phyloP scores from a whole-genome alignment of 2,113 vertebrate species.

The Oncorhynchus mykiss region DNA sequence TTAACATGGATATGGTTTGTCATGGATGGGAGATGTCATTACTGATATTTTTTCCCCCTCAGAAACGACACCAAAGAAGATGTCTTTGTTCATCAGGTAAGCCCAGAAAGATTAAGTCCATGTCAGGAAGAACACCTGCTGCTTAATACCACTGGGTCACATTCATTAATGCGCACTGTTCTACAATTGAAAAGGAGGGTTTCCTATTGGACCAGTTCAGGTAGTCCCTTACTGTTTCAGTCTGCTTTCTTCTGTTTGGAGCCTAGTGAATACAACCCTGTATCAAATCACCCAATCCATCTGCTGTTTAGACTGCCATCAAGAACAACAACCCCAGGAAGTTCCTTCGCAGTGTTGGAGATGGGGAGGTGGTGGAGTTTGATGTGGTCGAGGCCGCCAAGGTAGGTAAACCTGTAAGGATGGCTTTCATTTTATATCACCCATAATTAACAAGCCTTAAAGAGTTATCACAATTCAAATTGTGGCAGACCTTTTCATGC shows the following conservation, averaged over 20 bases:
- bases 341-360: constrained; percentile 93
- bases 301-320: constrained; percentile 83
- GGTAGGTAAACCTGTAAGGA: constrained; percentile 59
- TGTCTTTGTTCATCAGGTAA: constrained; percentile 97
- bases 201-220: too few relatives aligned
- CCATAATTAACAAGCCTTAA: too few relatives aligned
- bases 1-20: neutral
- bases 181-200: too few relatives aligned
- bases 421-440: neutral
- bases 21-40: neutral
- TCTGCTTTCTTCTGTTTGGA: too few relatives aligned
- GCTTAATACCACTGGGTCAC: too few relatives aligned
- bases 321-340: constrained; percentile 97
- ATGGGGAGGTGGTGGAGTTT: constrained; percentile 94
- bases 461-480: too few relatives aligned
- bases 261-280: too few relatives aligned
- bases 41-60: neutral
- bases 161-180: too few relatives aligned
- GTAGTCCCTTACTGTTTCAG: too few relatives aligned
- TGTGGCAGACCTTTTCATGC: too few relatives aligned
- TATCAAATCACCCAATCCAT: too few relatives aligned
- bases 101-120: neutral
- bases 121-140: too few relatives aligned
- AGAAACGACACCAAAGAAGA: constrained; percentile 98
- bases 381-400: constrained; percentile 93